A percentile compares a stretch with the other conserved stretches of the same genome.
Evolutionary conservation across 2,113 vertebrate species (phyloP).

Genomic region (Dromas ardeola): DNA sequence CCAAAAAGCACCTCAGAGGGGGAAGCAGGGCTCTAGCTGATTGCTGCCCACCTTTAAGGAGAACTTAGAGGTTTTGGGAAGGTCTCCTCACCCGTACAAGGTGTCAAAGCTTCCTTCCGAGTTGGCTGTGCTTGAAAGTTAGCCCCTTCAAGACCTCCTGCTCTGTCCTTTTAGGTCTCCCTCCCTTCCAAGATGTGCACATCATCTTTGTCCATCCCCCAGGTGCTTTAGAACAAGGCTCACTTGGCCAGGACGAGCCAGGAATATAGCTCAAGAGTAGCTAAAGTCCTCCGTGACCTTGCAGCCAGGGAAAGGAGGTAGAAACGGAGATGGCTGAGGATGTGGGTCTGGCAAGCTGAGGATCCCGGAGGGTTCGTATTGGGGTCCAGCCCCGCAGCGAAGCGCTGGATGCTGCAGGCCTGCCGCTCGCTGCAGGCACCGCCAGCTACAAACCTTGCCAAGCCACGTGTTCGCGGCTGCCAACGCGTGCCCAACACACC

Average conservation of each 20-base stretch:
- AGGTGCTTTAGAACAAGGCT: background rate
- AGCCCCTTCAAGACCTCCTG: background rate
- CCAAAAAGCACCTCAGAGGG: background rate
- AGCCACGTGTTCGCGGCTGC: background rate
- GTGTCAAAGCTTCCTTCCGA: background rate
- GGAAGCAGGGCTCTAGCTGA: background rate
- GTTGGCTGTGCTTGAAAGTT: background rate
- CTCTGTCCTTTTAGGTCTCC: background rate
- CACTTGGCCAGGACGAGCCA: background rate
- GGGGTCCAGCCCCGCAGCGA: rapidly evolving
- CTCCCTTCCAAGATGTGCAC: background rate
- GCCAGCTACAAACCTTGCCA: background rate
- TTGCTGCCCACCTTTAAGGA: background rate
- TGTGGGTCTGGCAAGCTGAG: rapidly evolving
- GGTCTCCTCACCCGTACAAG: background rate
- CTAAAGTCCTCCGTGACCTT: rapidly evolving
- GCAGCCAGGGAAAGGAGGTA: background rate
- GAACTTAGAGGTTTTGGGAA: background rate
- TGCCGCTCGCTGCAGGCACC: background rate
- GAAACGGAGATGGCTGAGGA: background rate
- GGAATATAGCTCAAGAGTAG: background rate
- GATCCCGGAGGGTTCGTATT: rapidly evolving
- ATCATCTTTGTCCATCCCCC: background rate
- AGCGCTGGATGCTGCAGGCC: rapidly evolving
- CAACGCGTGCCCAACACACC: background rate